These are phyloP conservation scores for Hoplostethus atlanticus DNA, from an alignment of 2,797 vertebrate genomes.

Conservation along the genomic window DNA sequence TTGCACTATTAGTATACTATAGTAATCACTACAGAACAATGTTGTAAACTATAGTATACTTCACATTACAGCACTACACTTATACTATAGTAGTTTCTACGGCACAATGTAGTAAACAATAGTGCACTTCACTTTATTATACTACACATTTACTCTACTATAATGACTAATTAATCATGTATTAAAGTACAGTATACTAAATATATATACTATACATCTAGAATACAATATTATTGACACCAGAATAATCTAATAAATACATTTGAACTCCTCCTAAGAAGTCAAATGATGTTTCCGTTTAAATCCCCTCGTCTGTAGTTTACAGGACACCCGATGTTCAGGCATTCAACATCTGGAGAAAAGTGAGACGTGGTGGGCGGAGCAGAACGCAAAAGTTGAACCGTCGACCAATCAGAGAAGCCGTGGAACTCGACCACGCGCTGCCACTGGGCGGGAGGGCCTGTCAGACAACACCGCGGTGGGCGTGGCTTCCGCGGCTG, in stretches of 20 bases:
- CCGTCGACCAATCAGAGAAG: conserved; percentile 50
- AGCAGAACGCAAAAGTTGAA: conserved; percentile 3
- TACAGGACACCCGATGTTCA: conserved; percentile 24
- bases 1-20: no score
- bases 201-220: no score
- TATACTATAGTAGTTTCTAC: no score
- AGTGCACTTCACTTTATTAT: no score
- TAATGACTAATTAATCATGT: no score
- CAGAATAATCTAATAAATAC: not conserved
- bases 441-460: conserved; percentile 61
- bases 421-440: accelerated
- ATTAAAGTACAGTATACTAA: no score
- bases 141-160: no score
- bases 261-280: conserved; percentile 24
- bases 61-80: no score
- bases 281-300: conserved; percentile 43
- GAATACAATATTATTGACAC: not conserved
- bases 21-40: no score
- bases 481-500: conserved; percentile 70
- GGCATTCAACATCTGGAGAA: conserved; percentile 74
- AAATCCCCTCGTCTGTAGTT: conserved; percentile 54
- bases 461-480: conserved; percentile 36
- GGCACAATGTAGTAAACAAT: no score
- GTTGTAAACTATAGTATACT: no score
- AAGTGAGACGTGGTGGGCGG: conserved; percentile 49